Evolutionary conservation across 2,797 vertebrate genomes (phyloP).

Genomic region (Myotis pilosus): DNA sequence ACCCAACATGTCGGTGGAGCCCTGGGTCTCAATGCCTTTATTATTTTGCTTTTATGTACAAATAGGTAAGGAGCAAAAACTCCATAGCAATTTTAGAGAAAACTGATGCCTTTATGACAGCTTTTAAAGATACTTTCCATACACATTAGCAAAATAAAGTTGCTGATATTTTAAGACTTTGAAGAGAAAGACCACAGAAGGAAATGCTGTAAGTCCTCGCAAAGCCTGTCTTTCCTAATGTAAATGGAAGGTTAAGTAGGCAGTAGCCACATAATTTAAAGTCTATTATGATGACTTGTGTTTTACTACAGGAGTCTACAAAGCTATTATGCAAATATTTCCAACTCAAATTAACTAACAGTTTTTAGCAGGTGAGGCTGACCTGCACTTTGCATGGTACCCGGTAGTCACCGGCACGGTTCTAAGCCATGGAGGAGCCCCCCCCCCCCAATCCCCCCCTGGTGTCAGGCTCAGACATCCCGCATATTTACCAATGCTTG

Average conservation of each 20-base stretch:
- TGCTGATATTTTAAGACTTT: conserved; percentile 55
- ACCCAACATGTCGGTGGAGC: not conserved
- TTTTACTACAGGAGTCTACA: conserved; percentile 66
- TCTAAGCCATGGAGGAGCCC: conserved; percentile 20
- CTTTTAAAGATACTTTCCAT: conserved; percentile 19
- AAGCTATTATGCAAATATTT: conserved; percentile 74
- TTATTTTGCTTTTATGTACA: not conserved
- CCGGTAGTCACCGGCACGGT: conserved; percentile 49
- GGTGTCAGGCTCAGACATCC: not conserved
- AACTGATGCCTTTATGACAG: not conserved
- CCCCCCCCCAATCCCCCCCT: not conserved
- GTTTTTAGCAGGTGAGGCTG: conserved; percentile 66
- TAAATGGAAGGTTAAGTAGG: conserved; percentile 60
- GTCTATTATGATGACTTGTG: conserved; percentile 55
- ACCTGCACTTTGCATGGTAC: not conserved
- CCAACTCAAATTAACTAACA: conserved; percentile 69
- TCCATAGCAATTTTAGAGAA: not conserved
- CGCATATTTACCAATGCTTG: not conserved
- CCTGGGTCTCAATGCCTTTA: not conserved
- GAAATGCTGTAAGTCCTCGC: conserved; percentile 51
- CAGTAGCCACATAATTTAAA: conserved; percentile 54
- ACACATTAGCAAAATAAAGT: conserved; percentile 23
- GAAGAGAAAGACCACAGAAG: conserved; percentile 53
- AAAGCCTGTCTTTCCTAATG: conserved; percentile 49
- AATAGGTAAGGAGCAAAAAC: not conserved